These are phyloP conservation scores for Rhegmatorhina hoffmannsi DNA, from an alignment of 2,113 vertebrate species.

Conservation along the genomic window DNA sequence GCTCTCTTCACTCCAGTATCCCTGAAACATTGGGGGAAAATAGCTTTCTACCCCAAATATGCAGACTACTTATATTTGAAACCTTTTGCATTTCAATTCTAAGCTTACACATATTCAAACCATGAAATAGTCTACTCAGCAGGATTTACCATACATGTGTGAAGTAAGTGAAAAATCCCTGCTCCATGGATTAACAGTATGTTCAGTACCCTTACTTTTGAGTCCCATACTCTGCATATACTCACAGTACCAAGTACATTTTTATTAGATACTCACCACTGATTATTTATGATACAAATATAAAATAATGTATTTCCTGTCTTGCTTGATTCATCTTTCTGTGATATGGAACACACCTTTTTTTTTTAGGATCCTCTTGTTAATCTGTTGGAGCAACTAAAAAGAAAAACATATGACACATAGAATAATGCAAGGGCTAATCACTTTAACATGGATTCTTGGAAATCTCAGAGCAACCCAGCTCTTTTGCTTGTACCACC, in stretches of 20 bases:
- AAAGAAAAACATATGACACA: background rate
- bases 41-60: background rate
- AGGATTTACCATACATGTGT: background rate
- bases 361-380: background rate
- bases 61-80: background rate
- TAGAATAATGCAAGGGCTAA: background rate
- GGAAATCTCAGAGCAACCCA: background rate
- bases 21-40: background rate
- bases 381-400: background rate
- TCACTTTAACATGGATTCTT: background rate
- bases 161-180: background rate
- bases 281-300: background rate
- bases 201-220: background rate
- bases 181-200: background rate
- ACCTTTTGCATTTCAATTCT: background rate
- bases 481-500: background rate
- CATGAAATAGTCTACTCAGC: background rate
- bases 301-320: background rate
- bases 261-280: background rate
- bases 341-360: accelerated
- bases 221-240: background rate
- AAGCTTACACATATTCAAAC: background rate
- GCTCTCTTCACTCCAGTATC: background rate
- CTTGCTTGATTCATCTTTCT: background rate
- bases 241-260: background rate